Evolutionary conservation across 2,113 vertebrate species (phyloP).

Genomic region (Shinisaurus crocodilurus): DNA sequence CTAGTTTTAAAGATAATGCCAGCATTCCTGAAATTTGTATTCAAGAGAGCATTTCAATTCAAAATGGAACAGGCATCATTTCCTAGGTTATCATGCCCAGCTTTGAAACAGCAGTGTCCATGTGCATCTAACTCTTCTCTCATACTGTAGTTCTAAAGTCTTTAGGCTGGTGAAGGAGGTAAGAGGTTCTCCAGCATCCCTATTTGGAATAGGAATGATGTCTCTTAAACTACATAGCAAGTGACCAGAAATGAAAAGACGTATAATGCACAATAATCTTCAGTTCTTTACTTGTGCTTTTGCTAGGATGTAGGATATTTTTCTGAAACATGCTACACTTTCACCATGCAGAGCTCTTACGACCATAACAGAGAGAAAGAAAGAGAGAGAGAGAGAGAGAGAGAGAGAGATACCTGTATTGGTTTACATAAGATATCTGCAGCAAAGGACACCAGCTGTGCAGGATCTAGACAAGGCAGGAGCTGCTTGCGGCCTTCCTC

Average conservation of each 20-base stretch:
- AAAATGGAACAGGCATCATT: slow-evolving; percentile 31
- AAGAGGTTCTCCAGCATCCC: too few relatives aligned
- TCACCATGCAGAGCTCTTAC: not conserved
- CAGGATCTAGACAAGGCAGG: too few relatives aligned
- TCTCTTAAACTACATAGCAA: slow-evolving; percentile 16
- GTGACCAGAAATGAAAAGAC: slow-evolving; percentile 44
- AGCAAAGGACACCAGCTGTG: too few relatives aligned
- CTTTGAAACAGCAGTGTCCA: not conserved
- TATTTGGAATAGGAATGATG: slow-evolving; percentile 24
- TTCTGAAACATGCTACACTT: not conserved
- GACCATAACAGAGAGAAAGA: too few relatives aligned
- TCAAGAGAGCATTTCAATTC: not conserved
- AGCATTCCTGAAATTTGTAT: slow-evolving; percentile 52
- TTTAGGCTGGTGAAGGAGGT: too few relatives aligned
- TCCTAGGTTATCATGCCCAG: slow-evolving; percentile 1
- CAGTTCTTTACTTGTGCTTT: slow-evolving; percentile 32
- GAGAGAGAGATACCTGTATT: too few relatives aligned
- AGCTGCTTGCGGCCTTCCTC: too few relatives aligned
- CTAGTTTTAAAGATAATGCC: slow-evolving; percentile 48
- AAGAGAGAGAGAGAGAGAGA: too few relatives aligned
- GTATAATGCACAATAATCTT: slow-evolving; percentile 42
- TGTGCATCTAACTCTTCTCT: not conserved
- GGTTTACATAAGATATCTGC: too few relatives aligned
- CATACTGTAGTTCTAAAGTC: slow-evolving; percentile 9
- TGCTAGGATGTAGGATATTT: slow-evolving; percentile 7